Conservation (phyloP, 2,797 vertebrate species). For the Smutsia temminckii region DNA sequence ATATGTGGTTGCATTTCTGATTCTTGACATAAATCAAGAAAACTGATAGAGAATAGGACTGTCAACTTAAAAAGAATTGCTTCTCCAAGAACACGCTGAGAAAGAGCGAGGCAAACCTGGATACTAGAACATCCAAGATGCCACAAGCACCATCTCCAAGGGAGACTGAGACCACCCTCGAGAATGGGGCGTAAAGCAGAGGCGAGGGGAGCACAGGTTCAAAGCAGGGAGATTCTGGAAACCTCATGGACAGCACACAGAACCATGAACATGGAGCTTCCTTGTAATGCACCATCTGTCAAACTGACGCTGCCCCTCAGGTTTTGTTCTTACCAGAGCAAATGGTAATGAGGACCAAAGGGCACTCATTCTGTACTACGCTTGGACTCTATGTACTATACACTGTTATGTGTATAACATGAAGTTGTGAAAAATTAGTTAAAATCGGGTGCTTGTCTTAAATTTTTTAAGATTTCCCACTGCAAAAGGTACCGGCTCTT, state of each 20-base stretch:
- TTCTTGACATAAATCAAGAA: neutral
- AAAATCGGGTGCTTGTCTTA: neutral
- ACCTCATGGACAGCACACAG: neutral
- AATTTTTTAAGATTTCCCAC: neutral
- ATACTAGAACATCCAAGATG: neutral
- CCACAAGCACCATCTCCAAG: no score
- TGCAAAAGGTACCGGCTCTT: neutral
- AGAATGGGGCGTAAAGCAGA: neutral
- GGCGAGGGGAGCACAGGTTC: neutral
- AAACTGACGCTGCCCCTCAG: neutral
- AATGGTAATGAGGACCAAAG: neutral
- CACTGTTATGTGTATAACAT: neutral
- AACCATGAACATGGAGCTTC: neutral
- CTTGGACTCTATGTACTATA: no score
- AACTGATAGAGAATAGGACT: neutral
- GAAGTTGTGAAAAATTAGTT: neutral
- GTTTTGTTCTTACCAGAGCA: neutral
- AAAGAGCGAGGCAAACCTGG: neutral
- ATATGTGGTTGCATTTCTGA: neutral
- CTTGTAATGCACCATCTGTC: rapidly evolving
- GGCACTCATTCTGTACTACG: neutral
- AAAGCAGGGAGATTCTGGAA: neutral
- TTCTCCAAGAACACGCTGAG: neutral
- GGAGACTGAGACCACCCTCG: neutral
- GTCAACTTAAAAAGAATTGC: neutral